These are phyloP conservation scores for Dolichallabes microphthalmus DNA, from an alignment of 2,113 vertebrate species.

Conservation along the genomic window DNA sequence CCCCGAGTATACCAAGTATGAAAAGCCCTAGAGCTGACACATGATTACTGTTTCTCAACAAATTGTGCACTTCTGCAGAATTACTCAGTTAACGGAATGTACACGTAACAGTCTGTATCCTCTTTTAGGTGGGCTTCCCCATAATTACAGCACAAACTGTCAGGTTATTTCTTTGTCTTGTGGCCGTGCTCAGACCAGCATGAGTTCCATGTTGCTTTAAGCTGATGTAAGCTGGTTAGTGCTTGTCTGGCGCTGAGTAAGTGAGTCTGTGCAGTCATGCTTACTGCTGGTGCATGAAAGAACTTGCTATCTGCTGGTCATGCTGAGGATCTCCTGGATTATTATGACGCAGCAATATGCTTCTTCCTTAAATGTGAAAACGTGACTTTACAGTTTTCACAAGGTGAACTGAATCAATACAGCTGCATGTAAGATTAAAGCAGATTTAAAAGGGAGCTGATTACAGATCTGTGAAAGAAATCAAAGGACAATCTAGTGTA, in stretches of 20 bases:
- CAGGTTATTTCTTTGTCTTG: slow-evolving; percentile 49
- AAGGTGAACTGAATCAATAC: neutral
- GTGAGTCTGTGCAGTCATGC: neutral
- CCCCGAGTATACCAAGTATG: neutral
- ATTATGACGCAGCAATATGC: neutral
- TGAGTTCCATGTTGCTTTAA: slow-evolving; percentile 3
- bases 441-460: neutral
- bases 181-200: neutral
- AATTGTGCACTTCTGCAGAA: neutral
- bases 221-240: slow-evolving; percentile 10
- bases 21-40: neutral
- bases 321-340: neutral
- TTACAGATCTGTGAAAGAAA: neutral
- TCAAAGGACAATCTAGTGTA: neutral
- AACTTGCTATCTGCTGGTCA: neutral
- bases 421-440: neutral
- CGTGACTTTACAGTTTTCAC: neutral
- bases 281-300: slow-evolving; percentile 2
- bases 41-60: neutral
- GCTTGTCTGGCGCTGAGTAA: slow-evolving; percentile 4
- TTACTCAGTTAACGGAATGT: slow-evolving; percentile 5
- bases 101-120: slow-evolving; percentile 32
- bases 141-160: slow-evolving; percentile 9
- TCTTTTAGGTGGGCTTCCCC: neutral
- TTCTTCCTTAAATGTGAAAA: neutral